Evolutionary conservation across 2,888 invertebrate genomes (phyloP), one percentile per base, ranked within the genome.

Genomic region (Noctua janthe): DNA sequence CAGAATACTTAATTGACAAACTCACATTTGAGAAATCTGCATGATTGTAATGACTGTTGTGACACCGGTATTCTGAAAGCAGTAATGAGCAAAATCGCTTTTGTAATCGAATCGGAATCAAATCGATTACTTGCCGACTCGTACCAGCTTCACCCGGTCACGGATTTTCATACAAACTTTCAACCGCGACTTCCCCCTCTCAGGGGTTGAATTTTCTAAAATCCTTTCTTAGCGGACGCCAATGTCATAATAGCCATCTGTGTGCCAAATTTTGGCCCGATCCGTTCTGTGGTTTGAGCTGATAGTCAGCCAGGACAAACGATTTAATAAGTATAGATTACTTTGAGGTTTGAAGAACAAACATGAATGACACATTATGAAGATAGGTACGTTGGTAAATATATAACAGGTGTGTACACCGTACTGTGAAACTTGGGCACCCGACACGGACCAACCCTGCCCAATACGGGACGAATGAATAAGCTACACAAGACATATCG

Each of bases 1-100:
- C 74, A 23, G 49, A 85, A 72, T 49, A 69, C 47, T 72, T 82
- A 72, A 82, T 82, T 82, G 69, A 82, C 54, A 85, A 84, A 85
- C 69, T 64, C 6, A 0, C 17, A 82, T 85, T 73, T 73, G 47
- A 56, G 85, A 84, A 85, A 80, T 84, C 70, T 79, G 47, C 69
- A 72, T 72, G 56, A 81, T 80, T 66, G 35, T 81, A 35, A 80
- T 70, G 49, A 59, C n/a, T 70, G 29, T 73, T 62, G 49, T 17
- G 23, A 81, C 51, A 70, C 43, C 69, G 56, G 17, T 29, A 35
- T 62, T 35, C 29, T 49, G 20, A 67, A 4, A 13, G 11, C n/a
- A 62, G 35, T 78, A 17, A 78, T 78, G 15, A 71, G 4, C 43
- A 29, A 54, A 59, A 6, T 54, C 23, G 15, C 23, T 20, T 47